Percentiles rank a stretch among this genome's conserved stretches.
Evolutionary conservation across 2,888 invertebrate genomes (phyloP).

Genomic region (Sycophila texana): DNA sequence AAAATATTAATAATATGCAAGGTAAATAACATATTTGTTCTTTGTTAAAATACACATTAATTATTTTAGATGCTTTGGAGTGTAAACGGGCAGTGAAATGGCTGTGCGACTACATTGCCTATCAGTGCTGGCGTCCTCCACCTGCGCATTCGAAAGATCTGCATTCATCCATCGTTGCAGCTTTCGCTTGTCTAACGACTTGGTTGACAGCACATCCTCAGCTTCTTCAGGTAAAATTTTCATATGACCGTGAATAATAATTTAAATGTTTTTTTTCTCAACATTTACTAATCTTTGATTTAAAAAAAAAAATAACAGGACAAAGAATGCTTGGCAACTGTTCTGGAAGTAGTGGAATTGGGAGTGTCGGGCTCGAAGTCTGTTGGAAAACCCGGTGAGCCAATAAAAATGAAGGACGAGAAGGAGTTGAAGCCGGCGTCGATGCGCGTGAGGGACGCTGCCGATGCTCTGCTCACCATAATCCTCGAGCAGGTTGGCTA

Average conservation of each 20-base stretch:
- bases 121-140: slow-evolving; percentile 95
- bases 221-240: slow-evolving; percentile 78
- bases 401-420: slow-evolving; percentile 94
- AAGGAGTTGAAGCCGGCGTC: slow-evolving; percentile 98
- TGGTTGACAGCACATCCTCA: slow-evolving; percentile 96
- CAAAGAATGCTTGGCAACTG: slow-evolving; percentile 92
- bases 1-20: not conserved
- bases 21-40: not conserved
- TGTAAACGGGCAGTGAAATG: slow-evolving; percentile 96
- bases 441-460: slow-evolving; percentile 97
- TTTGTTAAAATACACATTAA: not conserved
- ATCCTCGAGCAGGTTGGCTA: slow-evolving; percentile 94
- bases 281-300: not conserved
- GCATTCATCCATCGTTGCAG: slow-evolving; percentile 95
- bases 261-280: no score
- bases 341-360: slow-evolving; percentile 97
- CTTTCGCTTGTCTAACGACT: slow-evolving; percentile 92
- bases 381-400: slow-evolving; percentile 90
- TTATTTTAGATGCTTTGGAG: slow-evolving; percentile 86
- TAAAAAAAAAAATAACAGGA: slow-evolving; percentile 78
- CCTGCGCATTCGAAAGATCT: slow-evolving; percentile 95
- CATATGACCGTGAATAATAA: not conserved
- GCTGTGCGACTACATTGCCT: slow-evolving; percentile 98
- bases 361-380: slow-evolving; percentile 98
- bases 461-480: slow-evolving; percentile 93